Conservation (phyloP, 2,113 vertebrate genomes). For the Sminthopsis crassicaudata region DNA sequence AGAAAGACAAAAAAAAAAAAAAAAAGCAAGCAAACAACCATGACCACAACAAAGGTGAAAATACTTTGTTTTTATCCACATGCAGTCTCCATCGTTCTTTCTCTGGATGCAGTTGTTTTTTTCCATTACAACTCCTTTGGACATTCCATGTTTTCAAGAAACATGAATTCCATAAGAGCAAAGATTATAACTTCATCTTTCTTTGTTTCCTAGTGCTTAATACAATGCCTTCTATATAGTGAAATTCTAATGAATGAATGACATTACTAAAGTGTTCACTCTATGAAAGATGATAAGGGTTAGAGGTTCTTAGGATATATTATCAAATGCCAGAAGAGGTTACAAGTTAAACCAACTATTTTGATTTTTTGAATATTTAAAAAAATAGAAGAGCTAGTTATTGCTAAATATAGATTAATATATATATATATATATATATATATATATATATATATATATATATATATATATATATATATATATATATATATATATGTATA, state of each 20-base stretch:
- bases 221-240: too few relatives aligned
- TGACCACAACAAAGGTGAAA: too few relatives aligned
- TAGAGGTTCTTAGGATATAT: not conserved
- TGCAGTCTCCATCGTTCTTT: too few relatives aligned
- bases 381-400: not conserved
- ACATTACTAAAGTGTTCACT: not conserved
- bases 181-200: not conserved
- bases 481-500: too few relatives aligned
- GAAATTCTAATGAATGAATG: not conserved
- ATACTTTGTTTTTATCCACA: too few relatives aligned
- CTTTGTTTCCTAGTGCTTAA: not conserved
- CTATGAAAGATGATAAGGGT: not conserved
- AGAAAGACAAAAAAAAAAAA: too few relatives aligned
- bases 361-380: not conserved
- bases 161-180: not conserved
- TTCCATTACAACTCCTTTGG: too few relatives aligned
- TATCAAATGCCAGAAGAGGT: not conserved
- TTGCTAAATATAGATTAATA: not conserved
- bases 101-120: too few relatives aligned
- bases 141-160: not conserved
- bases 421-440: too few relatives aligned
- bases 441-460: too few relatives aligned
- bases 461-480: too few relatives aligned
- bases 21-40: too few relatives aligned
- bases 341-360: not conserved